These are phyloP conservation scores for Toxotes jaculatrix DNA, from an alignment of 2,113 vertebrate species.

Conservation along the genomic window DNA sequence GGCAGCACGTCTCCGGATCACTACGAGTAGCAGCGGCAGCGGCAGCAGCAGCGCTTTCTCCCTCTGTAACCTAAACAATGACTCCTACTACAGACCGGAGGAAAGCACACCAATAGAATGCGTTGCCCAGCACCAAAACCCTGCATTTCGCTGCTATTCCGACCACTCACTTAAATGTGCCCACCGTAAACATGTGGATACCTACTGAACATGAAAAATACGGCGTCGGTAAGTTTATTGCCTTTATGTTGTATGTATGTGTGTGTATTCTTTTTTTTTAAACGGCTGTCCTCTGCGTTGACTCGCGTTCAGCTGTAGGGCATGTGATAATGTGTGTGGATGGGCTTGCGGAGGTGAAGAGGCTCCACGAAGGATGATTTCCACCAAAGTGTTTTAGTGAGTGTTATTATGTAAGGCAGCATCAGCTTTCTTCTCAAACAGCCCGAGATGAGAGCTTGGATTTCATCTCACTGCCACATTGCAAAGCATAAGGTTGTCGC, in stretches of 20 bases:
- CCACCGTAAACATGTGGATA: slow-evolving; percentile 91
- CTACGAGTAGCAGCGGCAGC: slow-evolving; percentile 55
- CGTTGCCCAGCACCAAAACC: slow-evolving; percentile 53
- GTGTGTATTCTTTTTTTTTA: not conserved
- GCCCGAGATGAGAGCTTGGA: slow-evolving; percentile 43
- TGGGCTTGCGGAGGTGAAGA: slow-evolving; percentile 18
- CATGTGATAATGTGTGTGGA: slow-evolving; percentile 35
- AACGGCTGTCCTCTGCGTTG: slow-evolving; percentile 42
- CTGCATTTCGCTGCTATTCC: slow-evolving; percentile 64
- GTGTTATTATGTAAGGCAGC: not conserved
- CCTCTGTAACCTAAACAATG: slow-evolving; percentile 85
- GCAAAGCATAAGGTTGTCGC: slow-evolving; percentile 60
- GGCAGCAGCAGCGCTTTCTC: slow-evolving; percentile 63
- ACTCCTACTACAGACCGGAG: slow-evolving; percentile 77
- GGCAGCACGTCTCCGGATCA: slow-evolving; percentile 58
- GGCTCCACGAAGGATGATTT: slow-evolving; percentile 4
- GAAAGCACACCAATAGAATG: slow-evolving; percentile 79
- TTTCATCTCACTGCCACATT: slow-evolving; percentile 68
- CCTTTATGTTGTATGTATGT: slow-evolving; percentile 29
- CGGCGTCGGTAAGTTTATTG: slow-evolving; percentile 94
- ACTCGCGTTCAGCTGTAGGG: slow-evolving; percentile 30
- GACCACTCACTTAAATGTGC: slow-evolving; percentile 66
- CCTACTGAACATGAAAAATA: slow-evolving; percentile 98
- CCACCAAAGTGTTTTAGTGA: not conserved
- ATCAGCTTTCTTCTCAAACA: slow-evolving; percentile 39